Base-by-base conservation (phyloP, 2,113 vertebrate species). In the Equus przewalskii region DNA sequence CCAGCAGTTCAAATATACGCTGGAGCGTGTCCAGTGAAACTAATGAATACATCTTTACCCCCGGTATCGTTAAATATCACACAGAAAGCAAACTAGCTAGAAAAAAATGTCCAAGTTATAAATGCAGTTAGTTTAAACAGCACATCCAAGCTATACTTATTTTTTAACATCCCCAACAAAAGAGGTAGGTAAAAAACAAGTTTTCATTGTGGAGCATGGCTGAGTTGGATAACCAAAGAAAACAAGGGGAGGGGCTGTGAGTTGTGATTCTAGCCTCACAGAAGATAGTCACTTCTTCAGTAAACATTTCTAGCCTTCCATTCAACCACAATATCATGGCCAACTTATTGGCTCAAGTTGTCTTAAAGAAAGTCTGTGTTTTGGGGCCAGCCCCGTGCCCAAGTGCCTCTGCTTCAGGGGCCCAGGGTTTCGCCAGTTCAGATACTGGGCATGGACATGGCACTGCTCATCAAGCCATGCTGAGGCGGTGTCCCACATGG, bases 111-210 rank as follows among this genome's bases (percentile, higher is more conserved):
- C 46, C 26, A 79, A 64, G 41, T 67, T 87, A 7, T 76, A 64
- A 93, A 93, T 80, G 41, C 64, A 86, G 86, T 82, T 89, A 54
- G 75, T 67, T 84, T 72, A 87, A 91, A 89, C 30, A 96, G n/a
- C 14, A 86, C 14, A 75, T 64, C 49, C 46, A 73, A 41, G 30
- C 8, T 80, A 4, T 26, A 82, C n/a, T 26, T 51, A 65, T n/a
- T 70, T 72, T 60, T 72, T 84, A 94, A 92, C 26, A 90, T 13
- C 6, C 14, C 16, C n/a, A 89, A 95, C 28, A 56, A 92, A 83
- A 78, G 18, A 78, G 8, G 60, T 65, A 69, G 41, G 70, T 60
- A 28, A 65, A 91, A 76, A 51, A 46, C 18, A 67, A 84, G 26
- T 64, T 91, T 91, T 91, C 54, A 54, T 16, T 62, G 19, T 62